Percentiles rank a stretch among this genome's conserved stretches.
Evolutionary conservation across 2,888 invertebrate species (phyloP).

Genomic region (Marasmarcha lunaedactyla): DNA sequence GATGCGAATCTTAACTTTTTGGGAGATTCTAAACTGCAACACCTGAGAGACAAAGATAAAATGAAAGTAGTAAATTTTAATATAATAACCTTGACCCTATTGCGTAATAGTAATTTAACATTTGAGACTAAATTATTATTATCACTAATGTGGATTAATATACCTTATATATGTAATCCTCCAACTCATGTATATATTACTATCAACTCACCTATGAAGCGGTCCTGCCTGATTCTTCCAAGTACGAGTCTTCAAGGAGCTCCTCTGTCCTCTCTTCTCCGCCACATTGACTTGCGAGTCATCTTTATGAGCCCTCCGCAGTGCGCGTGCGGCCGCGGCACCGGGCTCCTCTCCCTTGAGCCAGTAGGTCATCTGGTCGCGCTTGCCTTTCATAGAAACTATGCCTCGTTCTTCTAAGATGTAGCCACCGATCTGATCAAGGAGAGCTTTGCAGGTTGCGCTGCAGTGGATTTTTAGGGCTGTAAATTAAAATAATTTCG

Average conservation of each 20-base stretch:
- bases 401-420: conserved; percentile 80
- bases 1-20: conserved; percentile 85
- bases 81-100: not conserved
- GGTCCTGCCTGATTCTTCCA: conserved; percentile 64
- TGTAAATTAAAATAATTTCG: conserved; percentile 30
- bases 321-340: conserved; percentile 66
- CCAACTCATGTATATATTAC: too few species aligned
- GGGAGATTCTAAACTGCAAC: conserved; percentile 86
- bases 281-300: conserved; percentile 48
- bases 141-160: too few species aligned
- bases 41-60: conserved; percentile 48
- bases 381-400: conserved; percentile 86
- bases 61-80: not conserved
- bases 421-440: conserved; percentile 82
- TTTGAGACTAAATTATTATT: too few species aligned
- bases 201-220: conserved; percentile 41
- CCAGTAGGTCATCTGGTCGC: conserved; percentile 87
- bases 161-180: too few species aligned
- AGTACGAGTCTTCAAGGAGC: conserved; percentile 77
- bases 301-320: conserved; percentile 47
- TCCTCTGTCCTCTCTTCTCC: conserved; percentile 39
- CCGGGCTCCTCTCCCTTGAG: conserved; percentile 79
- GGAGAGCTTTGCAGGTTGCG: conserved; percentile 74
- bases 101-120: not conserved
- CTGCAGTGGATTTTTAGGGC: conserved; percentile 89